Percentiles rank a stretch among this genome's conserved stretches.
Conservation (phyloP, 2,797 vertebrate species). For the Ciconia nigra region DNA sequence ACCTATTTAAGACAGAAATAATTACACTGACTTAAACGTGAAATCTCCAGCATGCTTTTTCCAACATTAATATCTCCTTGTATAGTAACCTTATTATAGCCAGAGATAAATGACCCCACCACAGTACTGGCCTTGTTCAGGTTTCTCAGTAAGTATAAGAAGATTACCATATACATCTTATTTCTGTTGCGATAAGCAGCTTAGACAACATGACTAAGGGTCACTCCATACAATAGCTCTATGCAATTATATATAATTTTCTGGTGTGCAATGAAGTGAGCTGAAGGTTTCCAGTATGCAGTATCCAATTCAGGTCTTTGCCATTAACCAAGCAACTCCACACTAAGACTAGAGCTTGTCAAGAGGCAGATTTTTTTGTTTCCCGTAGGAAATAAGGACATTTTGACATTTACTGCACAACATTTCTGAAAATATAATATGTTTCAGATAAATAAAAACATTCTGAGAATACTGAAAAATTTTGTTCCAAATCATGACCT, state of each 20-base stretch:
- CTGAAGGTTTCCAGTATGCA: not conserved
- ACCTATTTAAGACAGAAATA: not conserved
- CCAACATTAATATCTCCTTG: not conserved
- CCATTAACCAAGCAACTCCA: not conserved
- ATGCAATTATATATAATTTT: not conserved
- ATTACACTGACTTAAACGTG: not conserved
- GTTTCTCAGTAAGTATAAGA: slow-evolving; percentile 51
- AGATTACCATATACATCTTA: slow-evolving; percentile 57
- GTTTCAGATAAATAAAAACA: not conserved
- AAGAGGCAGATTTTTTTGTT: not conserved
- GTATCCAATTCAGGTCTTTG: not conserved
- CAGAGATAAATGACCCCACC: slow-evolving; percentile 23
- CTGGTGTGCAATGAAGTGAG: not conserved
- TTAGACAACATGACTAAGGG: slow-evolving; percentile 56
- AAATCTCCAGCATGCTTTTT: not conserved
- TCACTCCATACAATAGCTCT: slow-evolving; percentile 23
- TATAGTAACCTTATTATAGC: slow-evolving; percentile 31
- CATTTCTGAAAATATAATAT: not conserved
- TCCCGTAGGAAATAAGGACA: not conserved
- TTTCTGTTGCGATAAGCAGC: slow-evolving; percentile 57
- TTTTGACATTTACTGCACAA: not conserved
- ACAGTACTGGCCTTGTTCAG: not conserved
- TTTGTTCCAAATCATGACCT: not conserved
- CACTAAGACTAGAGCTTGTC: not conserved
- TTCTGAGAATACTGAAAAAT: not conserved